These are phyloP conservation scores for Callithrix jacchus DNA, from an alignment of 2,113 vertebrate genomes.

Conservation along the genomic window DNA sequence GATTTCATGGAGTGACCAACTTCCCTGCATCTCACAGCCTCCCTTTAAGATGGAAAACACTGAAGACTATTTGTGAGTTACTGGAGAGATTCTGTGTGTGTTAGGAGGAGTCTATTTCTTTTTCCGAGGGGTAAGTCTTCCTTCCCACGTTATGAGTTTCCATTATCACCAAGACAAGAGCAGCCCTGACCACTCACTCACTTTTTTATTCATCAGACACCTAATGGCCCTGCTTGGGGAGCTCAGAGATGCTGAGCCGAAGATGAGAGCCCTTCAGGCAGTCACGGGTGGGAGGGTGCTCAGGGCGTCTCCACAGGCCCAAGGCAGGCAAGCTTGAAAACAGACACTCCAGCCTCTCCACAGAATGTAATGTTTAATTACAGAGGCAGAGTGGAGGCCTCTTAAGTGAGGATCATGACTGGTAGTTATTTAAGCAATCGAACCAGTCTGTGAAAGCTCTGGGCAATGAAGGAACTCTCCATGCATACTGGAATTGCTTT, in stretches of 20 bases:
- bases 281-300: rapidly evolving
- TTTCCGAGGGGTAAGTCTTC: conserved; percentile 89
- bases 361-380: background rate
- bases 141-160: background rate
- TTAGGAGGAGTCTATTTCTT: conserved; percentile 92
- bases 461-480: background rate
- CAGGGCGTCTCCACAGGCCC: background rate
- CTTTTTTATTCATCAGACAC: background rate
- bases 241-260: background rate
- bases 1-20: background rate
- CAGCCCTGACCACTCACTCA: background rate
- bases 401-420: background rate
- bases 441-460: background rate
- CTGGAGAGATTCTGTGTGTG: conserved; percentile 86
- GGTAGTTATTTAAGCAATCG: background rate
- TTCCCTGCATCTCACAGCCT: conserved; percentile 82
- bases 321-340: background rate
- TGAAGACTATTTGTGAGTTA: conserved; percentile 84
- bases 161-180: background rate
- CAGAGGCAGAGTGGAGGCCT: background rate
- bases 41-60: conserved; percentile 80
- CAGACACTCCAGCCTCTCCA: background rate
- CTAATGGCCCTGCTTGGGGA: background rate
- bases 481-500: background rate
- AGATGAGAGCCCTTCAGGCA: background rate